Percentiles rank a stretch among this genome's conserved stretches.
phyloP scores from a whole-genome alignment of 2,797 vertebrate genomes.

The Valencia hispanica region DNA sequence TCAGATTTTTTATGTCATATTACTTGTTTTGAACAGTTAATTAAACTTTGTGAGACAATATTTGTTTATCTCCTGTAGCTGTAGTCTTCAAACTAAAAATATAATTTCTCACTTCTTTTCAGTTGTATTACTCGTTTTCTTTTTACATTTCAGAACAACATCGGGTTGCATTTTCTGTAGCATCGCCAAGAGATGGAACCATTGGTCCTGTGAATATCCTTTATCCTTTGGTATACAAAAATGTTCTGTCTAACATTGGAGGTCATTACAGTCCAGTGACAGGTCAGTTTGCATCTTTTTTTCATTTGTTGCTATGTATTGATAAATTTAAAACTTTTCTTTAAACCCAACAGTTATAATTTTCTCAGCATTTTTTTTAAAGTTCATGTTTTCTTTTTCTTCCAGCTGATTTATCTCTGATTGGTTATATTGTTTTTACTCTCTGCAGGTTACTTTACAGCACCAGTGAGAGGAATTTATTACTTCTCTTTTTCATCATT shows the following conservation, averaged over 20 bases:
- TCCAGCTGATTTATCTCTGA: background rate
- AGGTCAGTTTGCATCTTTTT: background rate
- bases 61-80: background rate
- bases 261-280: conserved; percentile 2
- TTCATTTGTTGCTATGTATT: background rate
- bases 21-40: background rate
- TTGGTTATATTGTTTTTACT: background rate
- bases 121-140: background rate
- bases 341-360: background rate
- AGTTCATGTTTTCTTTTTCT: background rate
- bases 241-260: background rate
- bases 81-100: background rate
- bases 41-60: background rate
- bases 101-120: background rate
- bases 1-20: background rate
- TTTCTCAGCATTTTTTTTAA: background rate
- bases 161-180: conserved; percentile 1
- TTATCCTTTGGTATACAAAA: background rate
- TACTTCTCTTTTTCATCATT: background rate
- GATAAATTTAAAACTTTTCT: background rate
- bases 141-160: background rate
- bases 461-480: background rate
- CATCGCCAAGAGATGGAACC: rapidly evolving
- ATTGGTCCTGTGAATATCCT: background rate
- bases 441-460: background rate